Evolutionary conservation across 2,113 vertebrate species (phyloP), one percentile per base, ranked within the genome.

Genomic region (Syngnathus floridae): DNA sequence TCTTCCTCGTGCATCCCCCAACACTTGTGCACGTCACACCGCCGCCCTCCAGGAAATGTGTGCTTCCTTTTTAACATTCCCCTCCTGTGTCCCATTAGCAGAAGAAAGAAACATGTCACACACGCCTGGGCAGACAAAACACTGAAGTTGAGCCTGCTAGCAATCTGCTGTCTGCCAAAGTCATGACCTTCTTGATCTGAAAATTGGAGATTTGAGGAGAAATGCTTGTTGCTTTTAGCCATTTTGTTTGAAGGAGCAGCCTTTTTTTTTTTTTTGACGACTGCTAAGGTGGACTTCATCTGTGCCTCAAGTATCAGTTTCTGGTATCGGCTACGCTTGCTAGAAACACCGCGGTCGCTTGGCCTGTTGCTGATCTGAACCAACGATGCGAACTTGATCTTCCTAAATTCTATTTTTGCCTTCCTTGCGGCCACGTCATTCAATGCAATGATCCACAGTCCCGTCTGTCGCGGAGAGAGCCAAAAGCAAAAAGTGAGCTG

Each of bases 21-120:
- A 71, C 67, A 62, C 73, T 22, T 9, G 55, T 6, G 31, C 51
- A 73, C 78, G 76, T 86, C 84, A 87, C 76, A 60, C 41, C 11
- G 54, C 75, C 71, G 59, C 70, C 76, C 69, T 55, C 75, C 81
- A 84, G 87, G 87, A 88, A 86, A 74, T 63, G 81, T 80, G 75
- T 69, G 72, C 78, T 86, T 85, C 82, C 82, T 80, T 82, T 41
- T 84, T 70, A 65, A 55, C 19, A 72, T 64, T 68, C 68, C 67
- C 74, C 78, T 67, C 74, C 78, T 86, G 87, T 54, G 82, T 79
- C 70, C 74, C 73, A 85, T 87, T 83, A 86, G 37, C 57, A 72
- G 66, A 61, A 81, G 76, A 81, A 72, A 81, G 74, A 55, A 40
- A 54, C 72, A 80, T 75, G 70, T 76, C 65, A 66, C 64, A 65